Evolutionary conservation across 2,888 invertebrate genomes (phyloP).

Genomic region (Conops quadrifasciatus): DNA sequence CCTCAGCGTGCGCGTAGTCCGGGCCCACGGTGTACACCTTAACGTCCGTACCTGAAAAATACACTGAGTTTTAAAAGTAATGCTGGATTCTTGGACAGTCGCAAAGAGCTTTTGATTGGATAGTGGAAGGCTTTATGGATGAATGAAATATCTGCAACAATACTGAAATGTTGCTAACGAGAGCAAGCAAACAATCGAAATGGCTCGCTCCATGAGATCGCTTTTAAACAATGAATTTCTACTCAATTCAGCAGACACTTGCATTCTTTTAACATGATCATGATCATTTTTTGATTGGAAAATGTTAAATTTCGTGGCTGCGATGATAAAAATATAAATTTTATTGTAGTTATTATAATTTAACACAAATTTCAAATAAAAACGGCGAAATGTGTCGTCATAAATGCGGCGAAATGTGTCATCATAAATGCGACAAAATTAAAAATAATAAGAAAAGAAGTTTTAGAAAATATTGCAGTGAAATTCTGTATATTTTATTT

Average conservation of each 20-base stretch:
- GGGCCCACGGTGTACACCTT: constrained; percentile 99
- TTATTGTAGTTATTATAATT: not conserved
- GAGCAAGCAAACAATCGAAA: no score
- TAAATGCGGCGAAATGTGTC: no score
- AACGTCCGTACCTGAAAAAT: constrained; percentile 72
- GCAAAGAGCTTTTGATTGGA: constrained; percentile 43
- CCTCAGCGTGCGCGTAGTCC: constrained; percentile 99
- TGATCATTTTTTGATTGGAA: constrained; percentile 5
- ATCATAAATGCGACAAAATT: no score
- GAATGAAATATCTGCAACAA: no score
- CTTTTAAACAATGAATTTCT: not conserved
- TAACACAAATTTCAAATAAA: no score
- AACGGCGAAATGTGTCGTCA: no score
- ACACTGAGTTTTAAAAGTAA: constrained; percentile 66
- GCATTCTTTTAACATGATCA: not conserved
- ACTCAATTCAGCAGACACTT: not conserved
- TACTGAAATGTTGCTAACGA: no score
- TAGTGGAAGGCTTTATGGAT: constrained; percentile 1
- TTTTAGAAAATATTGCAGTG: no score
- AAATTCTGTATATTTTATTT: no score
- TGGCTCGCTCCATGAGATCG: constrained; percentile 4
- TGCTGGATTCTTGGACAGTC: constrained; percentile 62
- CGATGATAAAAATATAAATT: constrained; percentile 38
- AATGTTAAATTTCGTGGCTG: constrained; percentile 41
- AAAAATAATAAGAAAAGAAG: no score